Base-by-base conservation (phyloP, 2,113 vertebrate species). In the Hymenochirus boettgeri region DNA sequence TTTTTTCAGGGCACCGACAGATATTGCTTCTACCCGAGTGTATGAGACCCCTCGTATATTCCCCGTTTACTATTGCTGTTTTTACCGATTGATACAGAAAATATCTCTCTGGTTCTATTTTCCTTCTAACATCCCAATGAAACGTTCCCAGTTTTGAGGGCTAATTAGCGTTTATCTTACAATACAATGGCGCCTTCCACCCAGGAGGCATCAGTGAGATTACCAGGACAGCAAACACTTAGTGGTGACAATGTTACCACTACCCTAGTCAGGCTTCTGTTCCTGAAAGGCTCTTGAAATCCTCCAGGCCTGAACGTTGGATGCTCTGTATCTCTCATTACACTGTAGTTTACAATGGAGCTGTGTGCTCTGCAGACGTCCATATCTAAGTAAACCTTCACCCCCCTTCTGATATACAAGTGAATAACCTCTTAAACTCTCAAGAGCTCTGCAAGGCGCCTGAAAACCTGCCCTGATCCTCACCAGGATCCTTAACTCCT, bases 281-380 rank as follows among this genome's bases (percentile, higher is more conserved):
- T 65, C 21, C 23, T 51, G 55, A 58, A 58, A 31, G 64, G 23
- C 46, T 66, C 64, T 66, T 66, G 64, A 58, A 52, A 39, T 39
- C 29, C 25, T 58, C 55, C 45, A 51, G 57, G 11, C n/a, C 31
- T 39, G 55, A 46, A 66, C 42, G 29, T 19, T 27, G 56, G 64
- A 33, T 18, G 42, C 54, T 58, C 45, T 12, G 45, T 66, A 58
- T 66, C 57, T 66, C 64, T 66, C 64, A 58, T 66, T 66, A 57
- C 64, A 27, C 26, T 39, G 55, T 27, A 2, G 31, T 66, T 66
- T 66, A 66, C 64, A 66, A 66, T 66, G 46, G 55, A 39, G 27
- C 64, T 66, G 64, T 66, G 64, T 66, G 55, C 64, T 66, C 46
- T 66, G 64, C 55, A 66, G 64, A 66, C 64, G 39, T 35, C 55